These are phyloP conservation scores for Tetramorium bicarinatum DNA, from an alignment of 2,888 invertebrate species.

Conservation along the genomic window DNA sequence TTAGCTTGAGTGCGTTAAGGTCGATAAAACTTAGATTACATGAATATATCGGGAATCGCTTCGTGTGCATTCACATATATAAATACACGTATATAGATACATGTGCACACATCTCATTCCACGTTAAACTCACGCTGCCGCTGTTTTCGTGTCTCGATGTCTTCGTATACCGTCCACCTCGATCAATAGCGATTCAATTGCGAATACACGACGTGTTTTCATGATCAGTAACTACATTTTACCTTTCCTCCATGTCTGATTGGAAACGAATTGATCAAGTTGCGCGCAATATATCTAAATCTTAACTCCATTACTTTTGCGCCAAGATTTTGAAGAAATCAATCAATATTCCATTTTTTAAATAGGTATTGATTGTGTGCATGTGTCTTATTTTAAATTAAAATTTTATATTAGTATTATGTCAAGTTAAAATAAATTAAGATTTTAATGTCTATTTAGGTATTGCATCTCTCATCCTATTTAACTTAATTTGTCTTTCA, in stretches of 20 bases:
- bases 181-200: slow-evolving; percentile 55
- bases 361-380: not conserved
- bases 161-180: slow-evolving; percentile 28
- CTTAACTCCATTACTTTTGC: not conserved
- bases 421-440: not conserved
- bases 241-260: not conserved
- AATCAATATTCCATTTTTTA: not conserved
- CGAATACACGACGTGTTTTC: slow-evolving; percentile 46
- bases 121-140: slow-evolving; percentile 19
- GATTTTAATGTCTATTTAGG: not conserved
- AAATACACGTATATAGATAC: no score
- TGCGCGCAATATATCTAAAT: not conserved
- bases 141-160: slow-evolving; percentile 32
- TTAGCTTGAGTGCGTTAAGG: not conserved
- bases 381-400: not conserved
- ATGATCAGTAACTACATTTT: slow-evolving; percentile 13
- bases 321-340: not conserved
- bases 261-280: slow-evolving; percentile 2
- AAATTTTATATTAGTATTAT: not conserved
- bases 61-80: not conserved
- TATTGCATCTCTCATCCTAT: not conserved
- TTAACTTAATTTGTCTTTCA: not conserved
- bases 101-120: slow-evolving; percentile 32
- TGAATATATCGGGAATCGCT: not conserved
- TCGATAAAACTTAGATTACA: slow-evolving; percentile 12